Evolutionary conservation across 2,113 vertebrate genomes (phyloP), one percentile per base, ranked within the genome.

Genomic region (Symphodus melops): DNA sequence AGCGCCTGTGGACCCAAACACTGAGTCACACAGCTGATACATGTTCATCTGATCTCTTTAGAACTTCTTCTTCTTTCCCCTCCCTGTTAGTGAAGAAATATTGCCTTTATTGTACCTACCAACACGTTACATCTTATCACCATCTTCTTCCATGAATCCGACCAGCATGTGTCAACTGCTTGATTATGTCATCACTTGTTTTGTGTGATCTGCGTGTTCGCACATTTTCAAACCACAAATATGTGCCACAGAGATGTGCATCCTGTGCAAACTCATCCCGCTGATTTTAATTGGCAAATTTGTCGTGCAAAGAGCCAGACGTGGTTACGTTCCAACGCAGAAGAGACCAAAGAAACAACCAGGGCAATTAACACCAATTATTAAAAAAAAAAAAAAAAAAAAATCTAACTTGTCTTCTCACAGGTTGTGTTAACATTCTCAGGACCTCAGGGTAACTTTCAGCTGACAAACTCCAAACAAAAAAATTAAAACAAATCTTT

Each of bases 251-350:
- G 71, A 54, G 56, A 80, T 54, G 12, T 9, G 28, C 67, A 44
- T 66, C 85, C 86, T 72, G 71, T 41, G 57, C 72, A 44, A 54
- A 74, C 77, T 53, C 44, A 58, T 76, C 73, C 57, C 59, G 51
- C 80, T 72, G 64, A 81, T 84, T 91, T 90, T 88, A 86, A 92
- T 85, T 89, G 73, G 60, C 79, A 69, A 79, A 86, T 89, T 89
- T 83, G 79, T 88, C 83, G 81, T 78, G 76, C 79, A 77, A 60
- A 55, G 75, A 72, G 1, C 72, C 54, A 55, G 77, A 72, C 68
- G 64, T 72, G 59, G 73, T 68, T 70, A 62, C 48, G 49, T 20
- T 55, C 49, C 67, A 51, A 72, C 54, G 1, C 46, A 57, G 70
- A 73, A 68, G 63, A 55, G 19, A 41, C 21, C 13, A 5, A 19